These are phyloP conservation scores for Brachionus koreanus DNA, from an alignment of 1,140 invertebrate genomes.

Conservation along the genomic window DNA sequence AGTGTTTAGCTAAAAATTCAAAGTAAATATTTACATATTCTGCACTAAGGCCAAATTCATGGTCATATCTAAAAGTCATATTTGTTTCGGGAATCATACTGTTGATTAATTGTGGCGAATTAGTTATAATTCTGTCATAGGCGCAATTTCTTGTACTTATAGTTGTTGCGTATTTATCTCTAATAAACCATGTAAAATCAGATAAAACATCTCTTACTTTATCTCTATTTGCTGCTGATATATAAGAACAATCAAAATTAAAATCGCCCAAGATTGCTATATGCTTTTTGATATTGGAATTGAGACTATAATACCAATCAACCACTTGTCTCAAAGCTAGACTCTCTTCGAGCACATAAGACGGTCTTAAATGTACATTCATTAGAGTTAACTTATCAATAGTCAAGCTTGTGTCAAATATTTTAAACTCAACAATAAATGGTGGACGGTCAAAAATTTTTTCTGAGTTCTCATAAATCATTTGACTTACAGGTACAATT, in stretches of 20 bases:
- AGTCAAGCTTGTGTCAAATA: not conserved
- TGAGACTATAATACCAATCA: not conserved
- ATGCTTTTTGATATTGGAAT: not conserved
- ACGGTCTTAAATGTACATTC: slow-evolving; percentile 14
- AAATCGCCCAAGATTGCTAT: slow-evolving; percentile 18
- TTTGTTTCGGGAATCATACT: not conserved
- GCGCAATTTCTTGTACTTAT: slow-evolving; percentile 25
- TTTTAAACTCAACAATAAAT: slow-evolving; percentile 21
- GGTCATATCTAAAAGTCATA: slow-evolving; percentile 11
- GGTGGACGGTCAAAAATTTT: slow-evolving; percentile 10
- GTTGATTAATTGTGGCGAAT: not conserved
- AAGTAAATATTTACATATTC: not conserved
- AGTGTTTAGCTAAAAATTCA: not conserved
- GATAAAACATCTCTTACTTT: not conserved
- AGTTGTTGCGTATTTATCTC: slow-evolving; percentile 23
- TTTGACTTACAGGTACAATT: not conserved
- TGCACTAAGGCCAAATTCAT: not conserved
- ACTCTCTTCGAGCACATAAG: slow-evolving; percentile 13
- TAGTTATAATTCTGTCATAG: not conserved
- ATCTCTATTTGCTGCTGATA: not conserved
- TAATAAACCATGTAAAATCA: slow-evolving; percentile 25
- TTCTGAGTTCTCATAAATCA: not conserved
- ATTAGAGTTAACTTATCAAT: slow-evolving; percentile 13
- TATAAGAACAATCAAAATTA: slow-evolving; percentile 34
- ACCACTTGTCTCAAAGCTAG: slow-evolving; percentile 25